These are phyloP conservation scores for Anastrepha ludens DNA, from an alignment of 1,140 invertebrate genomes.

Conservation along the genomic window DNA sequence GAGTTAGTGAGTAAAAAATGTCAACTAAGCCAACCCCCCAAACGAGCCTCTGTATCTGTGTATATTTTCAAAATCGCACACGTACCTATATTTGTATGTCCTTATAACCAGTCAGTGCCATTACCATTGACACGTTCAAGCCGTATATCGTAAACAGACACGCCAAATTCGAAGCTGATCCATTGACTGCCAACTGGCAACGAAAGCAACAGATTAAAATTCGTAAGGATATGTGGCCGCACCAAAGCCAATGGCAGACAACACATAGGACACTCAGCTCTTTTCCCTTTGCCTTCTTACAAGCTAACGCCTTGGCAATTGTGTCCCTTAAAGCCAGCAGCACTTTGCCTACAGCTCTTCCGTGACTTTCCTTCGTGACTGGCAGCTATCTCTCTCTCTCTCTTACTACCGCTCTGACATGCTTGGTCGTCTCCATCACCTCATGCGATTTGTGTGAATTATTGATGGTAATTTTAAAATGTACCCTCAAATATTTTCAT, in stretches of 20 bases:
- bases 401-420: background rate
- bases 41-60: background rate
- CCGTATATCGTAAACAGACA: background rate
- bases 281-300: background rate
- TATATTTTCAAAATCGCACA: no score
- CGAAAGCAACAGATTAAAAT: conserved; percentile 38
- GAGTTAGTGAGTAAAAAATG: no score
- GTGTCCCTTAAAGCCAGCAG: background rate
- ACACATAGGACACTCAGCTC: background rate
- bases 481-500: conserved; percentile 45
- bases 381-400: background rate
- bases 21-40: background rate
- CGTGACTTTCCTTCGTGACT: no score
- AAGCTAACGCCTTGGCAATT: background rate
- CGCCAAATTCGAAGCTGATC: conserved; percentile 36
- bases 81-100: background rate
- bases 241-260: background rate
- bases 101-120: conserved; percentile 1
- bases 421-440: background rate
- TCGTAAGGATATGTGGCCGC: background rate
- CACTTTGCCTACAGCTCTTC: background rate
- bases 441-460: conserved; percentile 38
- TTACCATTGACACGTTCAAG: conserved; percentile 30
- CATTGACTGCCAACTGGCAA: conserved; percentile 1
- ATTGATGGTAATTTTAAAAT: conserved; percentile 52